Conservation (phyloP, 2,888 invertebrate species). For the Phytoseiulus persimilis region DNA sequence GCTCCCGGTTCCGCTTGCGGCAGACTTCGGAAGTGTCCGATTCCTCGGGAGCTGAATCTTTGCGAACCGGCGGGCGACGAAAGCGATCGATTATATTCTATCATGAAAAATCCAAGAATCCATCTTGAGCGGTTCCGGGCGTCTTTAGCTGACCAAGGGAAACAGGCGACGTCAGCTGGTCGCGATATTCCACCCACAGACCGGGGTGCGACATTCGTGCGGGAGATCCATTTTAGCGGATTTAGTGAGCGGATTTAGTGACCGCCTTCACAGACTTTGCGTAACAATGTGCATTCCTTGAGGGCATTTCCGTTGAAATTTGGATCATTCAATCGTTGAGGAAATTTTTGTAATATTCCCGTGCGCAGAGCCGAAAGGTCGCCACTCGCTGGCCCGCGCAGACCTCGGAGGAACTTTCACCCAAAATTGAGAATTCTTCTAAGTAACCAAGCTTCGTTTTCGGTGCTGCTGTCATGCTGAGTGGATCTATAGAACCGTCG, state of each 20-base stretch:
- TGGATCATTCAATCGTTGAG: background rate
- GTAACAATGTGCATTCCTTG: background rate
- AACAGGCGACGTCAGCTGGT: background rate
- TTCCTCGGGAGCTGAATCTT: too few species aligned
- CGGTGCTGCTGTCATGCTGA: too few species aligned
- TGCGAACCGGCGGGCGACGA: too few species aligned
- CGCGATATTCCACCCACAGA: background rate
- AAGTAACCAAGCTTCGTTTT: too few species aligned
- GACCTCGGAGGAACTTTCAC: too few species aligned
- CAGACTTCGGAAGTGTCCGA: too few species aligned
- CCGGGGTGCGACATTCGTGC: background rate
- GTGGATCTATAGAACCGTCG: too few species aligned
- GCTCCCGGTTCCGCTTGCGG: too few species aligned
- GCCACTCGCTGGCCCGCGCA: too few species aligned
- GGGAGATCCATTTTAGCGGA: background rate
- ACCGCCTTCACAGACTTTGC: background rate
- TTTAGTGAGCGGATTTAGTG: background rate
- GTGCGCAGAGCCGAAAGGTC: background rate
- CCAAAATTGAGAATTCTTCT: too few species aligned
- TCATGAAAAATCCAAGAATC: too few species aligned
- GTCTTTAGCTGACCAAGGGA: background rate
- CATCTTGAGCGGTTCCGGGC: background rate
- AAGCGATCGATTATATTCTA: too few species aligned
- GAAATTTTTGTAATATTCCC: background rate
- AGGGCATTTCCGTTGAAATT: background rate